Conservation (phyloP, 2,888 invertebrate species). For the Deladenus siricidicola region DNA sequence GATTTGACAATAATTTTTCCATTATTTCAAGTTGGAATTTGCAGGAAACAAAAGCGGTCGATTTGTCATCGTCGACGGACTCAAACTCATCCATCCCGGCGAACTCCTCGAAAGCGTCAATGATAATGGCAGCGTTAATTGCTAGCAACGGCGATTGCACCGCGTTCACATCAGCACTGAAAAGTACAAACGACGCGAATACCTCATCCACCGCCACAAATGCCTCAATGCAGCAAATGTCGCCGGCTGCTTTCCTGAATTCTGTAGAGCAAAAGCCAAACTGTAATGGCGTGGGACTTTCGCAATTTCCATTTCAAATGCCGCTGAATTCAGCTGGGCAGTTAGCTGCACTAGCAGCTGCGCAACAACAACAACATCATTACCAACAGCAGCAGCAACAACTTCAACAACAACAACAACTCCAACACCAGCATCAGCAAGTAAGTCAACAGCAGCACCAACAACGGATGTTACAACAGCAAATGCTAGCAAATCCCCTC, state of each 20-base stretch:
- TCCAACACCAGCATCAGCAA: no score
- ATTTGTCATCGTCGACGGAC: slow-evolving; percentile 2
- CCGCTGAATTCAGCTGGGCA: no score
- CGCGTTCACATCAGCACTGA: not conserved
- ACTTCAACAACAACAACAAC: no score
- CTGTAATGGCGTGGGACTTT: not conserved
- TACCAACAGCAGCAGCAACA: slow-evolving; percentile 4
- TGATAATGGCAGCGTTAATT: not conserved
- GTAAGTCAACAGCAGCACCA: no score
- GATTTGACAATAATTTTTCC: not conserved
- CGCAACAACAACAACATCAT: not conserved
- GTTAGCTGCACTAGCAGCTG: not conserved
- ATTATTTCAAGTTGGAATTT: not conserved
- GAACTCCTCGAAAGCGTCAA: not conserved
- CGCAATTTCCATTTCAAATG: no score
- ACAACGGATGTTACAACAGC: no score
- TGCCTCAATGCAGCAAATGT: not conserved
- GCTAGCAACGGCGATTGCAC: not conserved
- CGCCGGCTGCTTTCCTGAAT: not conserved
- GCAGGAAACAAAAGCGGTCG: slow-evolving; percentile 5
- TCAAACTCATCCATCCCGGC: not conserved
- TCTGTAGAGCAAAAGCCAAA: not conserved
- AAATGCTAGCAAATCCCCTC: no score
- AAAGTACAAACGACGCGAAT: not conserved
- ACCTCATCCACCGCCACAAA: not conserved